Evolutionary conservation across 2,797 vertebrate genomes (phyloP).

Genomic region (Leptoclinus maculatus): DNA sequence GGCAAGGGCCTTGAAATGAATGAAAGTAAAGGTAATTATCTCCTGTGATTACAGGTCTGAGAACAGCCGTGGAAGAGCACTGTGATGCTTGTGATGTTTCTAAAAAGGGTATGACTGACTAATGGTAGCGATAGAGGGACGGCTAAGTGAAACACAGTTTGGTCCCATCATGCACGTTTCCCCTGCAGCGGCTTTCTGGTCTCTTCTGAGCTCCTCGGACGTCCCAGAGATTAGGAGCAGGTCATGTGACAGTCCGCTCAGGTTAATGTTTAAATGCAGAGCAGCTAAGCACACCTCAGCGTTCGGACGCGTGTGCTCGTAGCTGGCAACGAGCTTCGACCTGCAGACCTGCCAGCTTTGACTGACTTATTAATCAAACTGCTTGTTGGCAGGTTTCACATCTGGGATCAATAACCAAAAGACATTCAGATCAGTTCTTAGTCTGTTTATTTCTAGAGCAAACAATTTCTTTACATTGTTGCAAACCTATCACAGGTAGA

Average conservation of each 20-base stretch:
- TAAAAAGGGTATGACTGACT: background rate
- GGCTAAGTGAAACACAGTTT: background rate
- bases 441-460: conserved; percentile 92
- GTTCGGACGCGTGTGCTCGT: conserved; percentile 18
- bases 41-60: background rate
- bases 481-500: conserved; percentile 93
- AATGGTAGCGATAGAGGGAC: background rate
- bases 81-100: too few species aligned
- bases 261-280: conserved; percentile 70
- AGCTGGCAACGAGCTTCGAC: conserved; percentile 28
- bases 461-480: conserved; percentile 88
- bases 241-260: conserved; percentile 42
- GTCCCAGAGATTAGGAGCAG: conserved; percentile 15
- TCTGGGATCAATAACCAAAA: conserved; percentile 5
- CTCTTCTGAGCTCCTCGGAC: conserved; percentile 15
- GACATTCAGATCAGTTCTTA: conserved; percentile 60
- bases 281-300: conserved; percentile 49
- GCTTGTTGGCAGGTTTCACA: background rate
- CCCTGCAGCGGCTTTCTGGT: conserved; percentile 8
- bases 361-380: background rate
- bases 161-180: background rate
- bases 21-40: background rate
- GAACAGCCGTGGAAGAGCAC: background rate
- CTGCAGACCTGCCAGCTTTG: background rate
- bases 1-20: background rate